A percentile compares a stretch with the other conserved stretches of the same genome.
Conservation (phyloP, 2,113 vertebrate species). For the Camelus dromedarius region DNA sequence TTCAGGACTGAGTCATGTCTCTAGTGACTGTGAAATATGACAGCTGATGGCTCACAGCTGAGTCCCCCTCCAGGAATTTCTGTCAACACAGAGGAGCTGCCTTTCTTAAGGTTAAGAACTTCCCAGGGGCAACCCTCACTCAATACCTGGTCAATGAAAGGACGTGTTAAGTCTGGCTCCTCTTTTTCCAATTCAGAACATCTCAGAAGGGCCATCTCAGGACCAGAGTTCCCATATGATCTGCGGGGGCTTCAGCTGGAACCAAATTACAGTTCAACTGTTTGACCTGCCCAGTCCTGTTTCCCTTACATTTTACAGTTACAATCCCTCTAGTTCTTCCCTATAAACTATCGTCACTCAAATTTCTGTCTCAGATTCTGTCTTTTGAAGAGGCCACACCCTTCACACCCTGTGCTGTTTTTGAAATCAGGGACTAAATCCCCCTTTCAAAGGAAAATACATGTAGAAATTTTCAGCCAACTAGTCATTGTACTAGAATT, state of each 20-base stretch:
- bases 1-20: not conserved
- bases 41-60: not conserved
- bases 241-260: not conserved
- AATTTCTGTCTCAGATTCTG: not conserved
- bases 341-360: not conserved
- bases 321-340: not conserved
- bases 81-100: not conserved
- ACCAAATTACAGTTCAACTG: not conserved
- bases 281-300: not conserved
- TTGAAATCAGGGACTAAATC: not conserved
- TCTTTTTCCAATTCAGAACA: not conserved
- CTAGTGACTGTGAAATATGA: not conserved
- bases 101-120: not conserved
- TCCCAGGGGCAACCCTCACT: not conserved
- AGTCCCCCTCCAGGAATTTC: not conserved
- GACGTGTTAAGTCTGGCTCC: not conserved
- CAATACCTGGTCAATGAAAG: accelerated
- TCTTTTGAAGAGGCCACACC: not conserved
- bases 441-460: not conserved
- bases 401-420: not conserved
- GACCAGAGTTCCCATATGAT: not conserved
- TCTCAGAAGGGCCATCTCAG: not conserved
- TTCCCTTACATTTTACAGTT: not conserved
- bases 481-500: not conserved
- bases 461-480: not conserved